Percentiles rank a stretch among this genome's conserved stretches.
phyloP scores from a whole-genome alignment of 2,797 vertebrate species.

The Enteromius radiatus region DNA sequence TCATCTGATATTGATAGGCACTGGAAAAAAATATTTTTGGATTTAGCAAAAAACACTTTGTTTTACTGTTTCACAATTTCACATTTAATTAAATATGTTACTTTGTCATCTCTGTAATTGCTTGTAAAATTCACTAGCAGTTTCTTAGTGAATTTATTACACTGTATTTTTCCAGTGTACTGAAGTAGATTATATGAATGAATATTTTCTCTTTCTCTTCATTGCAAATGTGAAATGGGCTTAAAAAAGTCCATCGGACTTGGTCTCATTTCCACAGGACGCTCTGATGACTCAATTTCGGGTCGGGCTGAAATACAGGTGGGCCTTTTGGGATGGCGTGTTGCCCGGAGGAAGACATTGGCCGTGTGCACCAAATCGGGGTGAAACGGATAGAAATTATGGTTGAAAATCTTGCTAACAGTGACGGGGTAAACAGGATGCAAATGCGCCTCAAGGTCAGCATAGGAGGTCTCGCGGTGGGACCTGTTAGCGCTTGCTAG shows the following conservation, averaged over 20 bases:
- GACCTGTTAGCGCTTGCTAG: slow-evolving; percentile 20
- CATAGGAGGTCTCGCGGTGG: background rate
- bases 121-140: background rate
- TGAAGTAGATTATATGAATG: background rate
- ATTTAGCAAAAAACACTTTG: background rate
- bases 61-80: background rate
- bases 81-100: background rate
- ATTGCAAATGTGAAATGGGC: background rate
- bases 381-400: slow-evolving; percentile 6
- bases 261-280: background rate
- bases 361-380: background rate
- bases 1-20: background rate
- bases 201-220: background rate
- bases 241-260: background rate
- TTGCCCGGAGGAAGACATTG: background rate
- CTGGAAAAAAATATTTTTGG: background rate
- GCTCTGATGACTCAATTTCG: background rate
- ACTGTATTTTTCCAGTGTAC: background rate
- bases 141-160: background rate
- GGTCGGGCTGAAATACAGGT: background rate
- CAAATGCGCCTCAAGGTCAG: background rate
- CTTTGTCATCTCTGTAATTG: background rate
- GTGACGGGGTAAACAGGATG: slow-evolving; percentile 8
- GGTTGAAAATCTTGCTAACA: slow-evolving; percentile 4
- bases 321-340: background rate